Evolutionary conservation across 2,113 vertebrate genomes (phyloP).

Genomic region (Neodontobutis hainanensis): DNA sequence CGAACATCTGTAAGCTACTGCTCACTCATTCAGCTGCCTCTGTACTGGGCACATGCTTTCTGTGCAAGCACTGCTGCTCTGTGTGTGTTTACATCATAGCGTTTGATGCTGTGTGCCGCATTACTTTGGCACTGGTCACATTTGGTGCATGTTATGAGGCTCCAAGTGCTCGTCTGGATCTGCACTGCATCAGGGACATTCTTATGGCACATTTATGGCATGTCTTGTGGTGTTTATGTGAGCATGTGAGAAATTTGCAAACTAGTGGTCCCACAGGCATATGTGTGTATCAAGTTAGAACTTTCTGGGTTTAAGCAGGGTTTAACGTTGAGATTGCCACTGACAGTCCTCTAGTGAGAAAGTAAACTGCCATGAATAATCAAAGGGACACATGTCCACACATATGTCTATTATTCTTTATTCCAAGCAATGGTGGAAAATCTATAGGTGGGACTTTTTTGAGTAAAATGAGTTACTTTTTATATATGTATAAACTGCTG

Average conservation of each 20-base stretch:
- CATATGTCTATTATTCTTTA: neutral
- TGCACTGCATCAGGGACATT: slow-evolving; percentile 4
- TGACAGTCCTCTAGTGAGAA: neutral
- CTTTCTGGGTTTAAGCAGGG: neutral
- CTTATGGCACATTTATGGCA: slow-evolving; percentile 2
- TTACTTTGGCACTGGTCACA: slow-evolving; percentile 43
- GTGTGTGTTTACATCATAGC: slow-evolving; percentile 32
- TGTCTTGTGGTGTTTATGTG: slow-evolving; percentile 2
- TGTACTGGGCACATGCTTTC: slow-evolving; percentile 41
- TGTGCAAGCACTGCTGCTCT: slow-evolving; percentile 31
- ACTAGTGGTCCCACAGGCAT: neutral
- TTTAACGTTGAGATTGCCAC: neutral
- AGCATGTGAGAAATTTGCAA: slow-evolving; percentile 19
- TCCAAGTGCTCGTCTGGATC: slow-evolving; percentile 3
- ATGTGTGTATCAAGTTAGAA: neutral
- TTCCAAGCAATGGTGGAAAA: no score
- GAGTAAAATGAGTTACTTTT: no score
- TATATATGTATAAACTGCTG: no score
- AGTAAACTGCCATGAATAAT: neutral
- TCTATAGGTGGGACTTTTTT: no score
- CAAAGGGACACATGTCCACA: neutral
- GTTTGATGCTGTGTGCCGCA: slow-evolving; percentile 38
- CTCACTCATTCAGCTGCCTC: slow-evolving; percentile 57
- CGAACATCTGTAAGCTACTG: slow-evolving; percentile 73
- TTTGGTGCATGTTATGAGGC: slow-evolving; percentile 27